Percentiles rank a stretch among this genome's conserved stretches.
Evolutionary conservation across 2,797 vertebrate species (phyloP).

Genomic region (Ctenopoma multispine): DNA sequence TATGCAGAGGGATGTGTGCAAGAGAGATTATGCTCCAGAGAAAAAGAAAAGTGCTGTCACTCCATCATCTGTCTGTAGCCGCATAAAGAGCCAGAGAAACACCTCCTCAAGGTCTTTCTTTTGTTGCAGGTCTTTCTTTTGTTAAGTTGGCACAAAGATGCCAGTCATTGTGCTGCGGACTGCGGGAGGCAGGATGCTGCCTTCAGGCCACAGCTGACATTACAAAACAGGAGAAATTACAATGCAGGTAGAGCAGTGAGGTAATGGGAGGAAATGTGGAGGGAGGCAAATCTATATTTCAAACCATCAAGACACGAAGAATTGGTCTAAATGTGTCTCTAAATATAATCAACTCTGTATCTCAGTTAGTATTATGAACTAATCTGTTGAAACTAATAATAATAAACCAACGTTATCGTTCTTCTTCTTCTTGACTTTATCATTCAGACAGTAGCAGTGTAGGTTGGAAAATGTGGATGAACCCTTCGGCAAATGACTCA

Average conservation of each 20-base stretch:
- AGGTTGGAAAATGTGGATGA: too few species aligned
- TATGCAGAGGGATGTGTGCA: constrained; percentile 7
- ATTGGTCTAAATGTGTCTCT: too few species aligned
- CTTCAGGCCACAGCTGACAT: constrained; percentile 54
- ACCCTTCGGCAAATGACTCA: too few species aligned
- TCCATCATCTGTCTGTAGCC: constrained; percentile 40
- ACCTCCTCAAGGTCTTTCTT: constrained; percentile 61
- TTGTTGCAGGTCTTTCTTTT: constrained; percentile 63
- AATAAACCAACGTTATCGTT: too few species aligned
- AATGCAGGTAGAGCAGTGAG: constrained; percentile 43
- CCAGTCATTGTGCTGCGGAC: constrained; percentile 46
- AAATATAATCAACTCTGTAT: too few species aligned
- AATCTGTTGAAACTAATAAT: too few species aligned
- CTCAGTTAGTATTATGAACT: too few species aligned
- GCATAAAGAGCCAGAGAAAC: constrained; percentile 46
- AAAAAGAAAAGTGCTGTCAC: constrained; percentile 39
- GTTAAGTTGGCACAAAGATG: constrained; percentile 60
- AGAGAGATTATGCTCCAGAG: constrained; percentile 40
- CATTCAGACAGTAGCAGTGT: too few species aligned
- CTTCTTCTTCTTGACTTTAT: too few species aligned
- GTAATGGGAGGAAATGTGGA: constrained; percentile 13
- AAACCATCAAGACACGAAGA: background rate
- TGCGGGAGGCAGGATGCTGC: constrained; percentile 34
- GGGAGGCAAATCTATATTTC: constrained; percentile 8
- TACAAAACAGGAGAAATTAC: constrained; percentile 35